Percentiles rank a stretch among this genome's conserved stretches.
These are phyloP conservation scores for Halictus quadricinctus DNA, from an alignment of 2,888 invertebrate species.

Conservation along the genomic window DNA sequence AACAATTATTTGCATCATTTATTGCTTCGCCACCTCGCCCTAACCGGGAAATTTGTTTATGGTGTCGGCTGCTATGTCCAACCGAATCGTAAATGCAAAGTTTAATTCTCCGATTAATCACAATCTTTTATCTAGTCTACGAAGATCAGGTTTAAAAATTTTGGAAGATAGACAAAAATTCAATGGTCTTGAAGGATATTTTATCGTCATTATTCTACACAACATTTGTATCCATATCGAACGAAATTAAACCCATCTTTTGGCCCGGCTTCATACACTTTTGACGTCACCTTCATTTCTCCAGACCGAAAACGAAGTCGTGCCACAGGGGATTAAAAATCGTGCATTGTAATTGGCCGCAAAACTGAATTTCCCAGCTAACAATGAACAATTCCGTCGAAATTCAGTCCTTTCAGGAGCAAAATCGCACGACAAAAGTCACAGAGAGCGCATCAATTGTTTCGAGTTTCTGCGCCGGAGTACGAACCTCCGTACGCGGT, in stretches of 20 bases:
- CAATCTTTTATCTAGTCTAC: too few relatives aligned
- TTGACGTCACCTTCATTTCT: not conserved
- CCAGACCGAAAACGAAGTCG: not conserved
- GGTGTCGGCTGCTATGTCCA: too few relatives aligned
- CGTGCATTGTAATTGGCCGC: not conserved
- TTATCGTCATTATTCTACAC: too few relatives aligned
- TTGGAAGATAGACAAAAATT: too few relatives aligned
- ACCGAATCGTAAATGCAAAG: too few relatives aligned
- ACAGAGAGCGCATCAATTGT: slow-evolving; percentile 5
- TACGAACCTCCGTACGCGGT: not conserved
- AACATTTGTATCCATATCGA: too few relatives aligned
- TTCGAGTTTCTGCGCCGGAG: not conserved
- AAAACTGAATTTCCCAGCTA: not conserved
- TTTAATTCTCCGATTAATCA: not conserved
- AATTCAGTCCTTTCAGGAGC: not conserved
- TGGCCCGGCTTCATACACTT: not conserved
- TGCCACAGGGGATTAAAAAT: not conserved
- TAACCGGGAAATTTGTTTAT: not conserved
- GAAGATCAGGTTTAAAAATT: too few relatives aligned
- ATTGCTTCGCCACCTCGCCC: not conserved
- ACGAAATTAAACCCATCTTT: not conserved
- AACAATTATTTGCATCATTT: not conserved
- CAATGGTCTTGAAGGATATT: too few relatives aligned
- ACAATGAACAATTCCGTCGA: not conserved
- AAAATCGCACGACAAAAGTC: not conserved